Base-by-base conservation (phyloP, 2,113 vertebrate species). In the Microcebus tavaratra region DNA sequence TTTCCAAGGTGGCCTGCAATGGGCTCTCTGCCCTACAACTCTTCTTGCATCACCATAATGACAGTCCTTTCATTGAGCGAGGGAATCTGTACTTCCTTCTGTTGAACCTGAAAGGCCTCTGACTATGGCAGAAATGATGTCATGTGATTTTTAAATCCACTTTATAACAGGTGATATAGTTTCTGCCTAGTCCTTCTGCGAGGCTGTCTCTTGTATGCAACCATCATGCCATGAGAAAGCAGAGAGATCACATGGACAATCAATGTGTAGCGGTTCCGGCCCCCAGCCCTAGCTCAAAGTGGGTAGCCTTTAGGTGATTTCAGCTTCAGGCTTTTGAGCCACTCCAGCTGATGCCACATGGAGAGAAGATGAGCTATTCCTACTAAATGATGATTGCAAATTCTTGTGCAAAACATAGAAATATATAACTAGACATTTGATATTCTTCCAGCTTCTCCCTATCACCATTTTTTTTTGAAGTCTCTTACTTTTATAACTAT, bases 321-420 rank as follows among this genome's bases (percentile, higher is more conserved):
- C 23, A 39, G 14, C 36, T 88, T 6, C 21, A 53, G 34, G 31
- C 65, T 59, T 96, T 89, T 61, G 18, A 76, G 3, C 10, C 53
- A 68, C 5, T 6, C 11, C 20, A 83, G 57, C 18, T 55, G 39
- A 90, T 59, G 6, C 8, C 18, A 45, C 2, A 3, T 18, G 29
- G 31, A 68, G 0, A 45, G 67, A 34, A 92, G 55, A 31, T 20
- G 13, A 78, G 17, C 8, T 12, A 0, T 67, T 90, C 42, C 20
- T n/a, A 20, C 59, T 82, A 55, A 81, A 81, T 5, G 6, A 36
- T 86, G 53, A 73, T 10, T 72, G 8, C 8, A 78, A 78, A 78
- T 80, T 84, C 21, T 50, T 76, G 72, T 76, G 72, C 63, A 92
- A 91, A 97, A 53, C 34, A 73, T 45, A 23, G 31, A 93, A 76